These are phyloP conservation scores for Mus minutoides DNA, from an alignment of 2,797 vertebrate species.

Conservation along the genomic window DNA sequence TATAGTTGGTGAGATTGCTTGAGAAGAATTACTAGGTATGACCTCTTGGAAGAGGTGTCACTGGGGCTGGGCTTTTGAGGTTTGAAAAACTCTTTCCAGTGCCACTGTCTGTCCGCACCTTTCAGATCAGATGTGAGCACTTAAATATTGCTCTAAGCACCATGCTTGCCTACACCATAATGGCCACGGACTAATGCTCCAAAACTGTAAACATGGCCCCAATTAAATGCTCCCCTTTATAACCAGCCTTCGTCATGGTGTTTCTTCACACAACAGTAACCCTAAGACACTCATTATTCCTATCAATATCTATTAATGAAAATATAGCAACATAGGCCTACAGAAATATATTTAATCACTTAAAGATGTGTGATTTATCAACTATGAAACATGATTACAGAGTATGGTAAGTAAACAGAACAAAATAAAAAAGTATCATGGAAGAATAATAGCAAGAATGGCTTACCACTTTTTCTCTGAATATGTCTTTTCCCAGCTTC, in stretches of 20 bases:
- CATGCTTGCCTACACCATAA: not conserved
- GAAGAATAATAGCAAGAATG: slow-evolving; percentile 27
- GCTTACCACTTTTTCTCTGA: slow-evolving; percentile 94
- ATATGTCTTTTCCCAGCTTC: slow-evolving; percentile 92
- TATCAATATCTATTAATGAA: slow-evolving; percentile 51
- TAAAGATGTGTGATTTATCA: not conserved
- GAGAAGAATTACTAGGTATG: not conserved
- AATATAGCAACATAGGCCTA: not conserved
- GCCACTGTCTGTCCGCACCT: not conserved
- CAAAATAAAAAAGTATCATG: slow-evolving; percentile 47
- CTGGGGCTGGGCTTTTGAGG: not conserved
- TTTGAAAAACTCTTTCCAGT: not conserved
- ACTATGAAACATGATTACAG: slow-evolving; percentile 6
- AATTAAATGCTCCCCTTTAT: not conserved
- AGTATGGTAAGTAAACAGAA: not conserved
- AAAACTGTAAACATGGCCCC: not conserved
- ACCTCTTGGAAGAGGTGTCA: not conserved
- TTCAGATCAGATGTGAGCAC: not conserved
- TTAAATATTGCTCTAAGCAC: not conserved
- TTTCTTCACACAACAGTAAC: not conserved
- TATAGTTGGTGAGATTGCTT: too few species aligned
- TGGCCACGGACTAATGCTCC: not conserved
- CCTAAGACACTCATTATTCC: not conserved
- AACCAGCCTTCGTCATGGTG: not conserved
- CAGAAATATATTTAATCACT: not conserved